Percentiles rank a stretch among this genome's conserved stretches.
Conservation (phyloP, 2,888 invertebrate species). For the Blomia tropicalis region DNA sequence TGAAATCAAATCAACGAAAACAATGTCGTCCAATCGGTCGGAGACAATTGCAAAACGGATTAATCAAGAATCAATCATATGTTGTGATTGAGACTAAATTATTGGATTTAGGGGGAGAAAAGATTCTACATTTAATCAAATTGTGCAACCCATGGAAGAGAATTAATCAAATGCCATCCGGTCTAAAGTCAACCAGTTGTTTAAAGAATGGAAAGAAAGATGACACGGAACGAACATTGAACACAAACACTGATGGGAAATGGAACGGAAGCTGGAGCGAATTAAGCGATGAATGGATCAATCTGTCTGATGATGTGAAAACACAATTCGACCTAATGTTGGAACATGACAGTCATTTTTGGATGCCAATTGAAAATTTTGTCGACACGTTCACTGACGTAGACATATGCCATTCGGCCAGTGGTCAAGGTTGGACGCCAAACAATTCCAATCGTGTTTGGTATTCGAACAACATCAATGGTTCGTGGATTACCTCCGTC, state of each 20-base stretch:
- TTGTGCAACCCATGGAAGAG: conserved; percentile 10
- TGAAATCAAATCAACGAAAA: neutral
- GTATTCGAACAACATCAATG: neutral
- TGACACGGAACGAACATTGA: neutral
- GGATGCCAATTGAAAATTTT: conserved; percentile 88
- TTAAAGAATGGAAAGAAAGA: neutral
- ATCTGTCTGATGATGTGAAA: conserved; percentile 66
- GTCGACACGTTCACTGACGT: conserved; percentile 35
- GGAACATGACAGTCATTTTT: conserved; percentile 38
- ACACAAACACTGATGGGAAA: conserved; percentile 52
- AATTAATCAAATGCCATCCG: neutral
- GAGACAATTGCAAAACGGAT: neutral
- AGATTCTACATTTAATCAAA: neutral
- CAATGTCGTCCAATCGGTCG: neutral
- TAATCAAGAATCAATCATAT: conserved; percentile 12
- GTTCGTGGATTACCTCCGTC: neutral
- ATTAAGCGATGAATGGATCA: conserved; percentile 66
- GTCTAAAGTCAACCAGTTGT: neutral
- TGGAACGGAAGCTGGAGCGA: conserved; percentile 93
- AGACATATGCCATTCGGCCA: neutral
- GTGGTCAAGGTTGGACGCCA: neutral
- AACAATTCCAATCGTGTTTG: neutral
- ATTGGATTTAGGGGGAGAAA: neutral
- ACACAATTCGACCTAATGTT: conserved; percentile 61
- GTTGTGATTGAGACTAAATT: neutral